Evolutionary conservation across 2,797 vertebrate species (phyloP).

Genomic region (Eospalax fontanierii): DNA sequence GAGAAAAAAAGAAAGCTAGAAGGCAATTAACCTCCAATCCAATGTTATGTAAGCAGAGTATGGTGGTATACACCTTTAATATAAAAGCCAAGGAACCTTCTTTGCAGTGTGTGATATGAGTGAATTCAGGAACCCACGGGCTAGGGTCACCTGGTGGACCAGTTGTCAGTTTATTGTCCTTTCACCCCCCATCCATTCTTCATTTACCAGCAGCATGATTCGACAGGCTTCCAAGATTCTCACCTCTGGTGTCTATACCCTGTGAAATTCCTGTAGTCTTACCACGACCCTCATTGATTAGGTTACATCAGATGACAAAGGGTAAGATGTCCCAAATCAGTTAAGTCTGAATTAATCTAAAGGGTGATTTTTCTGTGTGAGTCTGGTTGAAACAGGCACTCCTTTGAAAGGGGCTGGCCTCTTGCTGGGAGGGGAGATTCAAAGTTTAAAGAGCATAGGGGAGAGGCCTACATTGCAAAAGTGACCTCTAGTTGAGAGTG

Average conservation of each 20-base stretch:
- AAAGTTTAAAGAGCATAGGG: neutral
- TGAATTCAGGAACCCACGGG: neutral
- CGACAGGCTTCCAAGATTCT: neutral
- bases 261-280: neutral
- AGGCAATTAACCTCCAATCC: neutral
- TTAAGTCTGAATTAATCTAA: constrained; percentile 21
- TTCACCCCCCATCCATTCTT: neutral
- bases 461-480: neutral
- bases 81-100: neutral
- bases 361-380: neutral
- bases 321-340: neutral
- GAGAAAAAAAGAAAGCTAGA: neutral
- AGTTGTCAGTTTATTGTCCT: neutral
- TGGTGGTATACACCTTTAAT: too few relatives aligned
- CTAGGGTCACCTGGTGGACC: too few relatives aligned
- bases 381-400: neutral
- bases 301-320: neutral
- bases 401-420: neutral
- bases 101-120: neutral
- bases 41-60: too few relatives aligned
- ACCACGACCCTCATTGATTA: neutral
- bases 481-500: neutral
- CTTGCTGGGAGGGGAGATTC: neutral
- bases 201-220: neutral
- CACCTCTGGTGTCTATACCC: neutral